Base-by-base conservation (phyloP, 2,113 vertebrate species). In the Datnioides undecimradiatus region DNA sequence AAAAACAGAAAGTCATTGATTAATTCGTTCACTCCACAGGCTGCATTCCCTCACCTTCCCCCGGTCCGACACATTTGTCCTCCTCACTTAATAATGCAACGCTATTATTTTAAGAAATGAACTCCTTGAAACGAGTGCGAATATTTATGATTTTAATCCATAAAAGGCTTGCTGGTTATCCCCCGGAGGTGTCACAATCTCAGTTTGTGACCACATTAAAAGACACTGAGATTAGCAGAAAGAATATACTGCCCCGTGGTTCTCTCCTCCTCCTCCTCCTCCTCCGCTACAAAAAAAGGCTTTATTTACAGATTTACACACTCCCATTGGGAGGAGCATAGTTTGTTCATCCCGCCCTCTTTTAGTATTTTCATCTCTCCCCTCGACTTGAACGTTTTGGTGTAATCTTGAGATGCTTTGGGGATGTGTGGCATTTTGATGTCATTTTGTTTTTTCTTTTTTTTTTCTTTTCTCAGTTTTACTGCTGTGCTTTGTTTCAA, bases 281-380 rank as follows among this genome's bases (percentile, higher is more conserved):
- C 57, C 52, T 73, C 64, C 62, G 41, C 60, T 29, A 63, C 64
- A 86, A 65, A 84, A 65, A 84, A 79, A 82, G 65, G 48, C 64
- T 90, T 91, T 91, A 88, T 91, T 91, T 90, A 85, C 86, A 91
- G 85, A 87, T 86, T 91, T 90, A 80, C 68, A 66, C 88, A 84
- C 83, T 92, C 87, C 90, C 89, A 88, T 43, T 88, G 90, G 90
- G 90, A 90, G 88, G 68, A 86, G 85, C 85, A 88, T 65, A 74
- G 77, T 90, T 80, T 80, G 76, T 88, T 87, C 88, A 79, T 88
- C 78, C 78, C 75, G 9, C 82, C 85, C 79, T 80, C 88, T 88
- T 86, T 90, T 71, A 63, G 62, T 68, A 40, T 89, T 86, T 89
- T 83, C 80, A 82, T 82, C 82, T 72, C 66, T 84, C 67, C 67